phyloP scores from a whole-genome alignment of 2,113 vertebrate genomes.

The Empidonax alnorum region DNA sequence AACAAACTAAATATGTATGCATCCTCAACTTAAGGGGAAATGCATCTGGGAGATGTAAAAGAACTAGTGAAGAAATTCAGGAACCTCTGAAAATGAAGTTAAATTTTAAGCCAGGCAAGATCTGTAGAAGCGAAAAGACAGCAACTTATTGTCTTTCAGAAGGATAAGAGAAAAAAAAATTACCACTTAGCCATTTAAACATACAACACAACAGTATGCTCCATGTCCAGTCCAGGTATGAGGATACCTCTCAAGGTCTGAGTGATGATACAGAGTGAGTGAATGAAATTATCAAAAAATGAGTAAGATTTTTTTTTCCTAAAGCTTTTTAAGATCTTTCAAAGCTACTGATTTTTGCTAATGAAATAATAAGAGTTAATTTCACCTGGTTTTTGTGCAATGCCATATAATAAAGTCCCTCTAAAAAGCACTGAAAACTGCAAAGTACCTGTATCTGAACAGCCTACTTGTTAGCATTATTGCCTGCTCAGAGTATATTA shows the following conservation, averaged over 20 bases:
- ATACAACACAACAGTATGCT: neutral
- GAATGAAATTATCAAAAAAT: neutral
- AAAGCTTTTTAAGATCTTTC: neutral
- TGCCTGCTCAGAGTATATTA: neutral
- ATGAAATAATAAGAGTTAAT: neutral
- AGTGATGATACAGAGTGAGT: neutral
- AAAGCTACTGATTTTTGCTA: neutral
- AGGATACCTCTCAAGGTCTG: neutral
- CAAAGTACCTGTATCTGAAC: neutral
- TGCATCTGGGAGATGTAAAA: neutral
- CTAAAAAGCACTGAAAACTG: neutral
- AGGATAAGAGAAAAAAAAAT: neutral
- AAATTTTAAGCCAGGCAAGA: neutral
- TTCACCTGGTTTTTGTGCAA: neutral
- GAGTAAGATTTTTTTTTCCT: neutral
- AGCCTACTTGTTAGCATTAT: neutral
- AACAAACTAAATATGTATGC: slow-evolving; percentile 31
- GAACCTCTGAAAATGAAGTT: slow-evolving; percentile 6
- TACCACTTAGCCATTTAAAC: neutral
- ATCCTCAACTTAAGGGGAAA: neutral
- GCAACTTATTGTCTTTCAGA: neutral
- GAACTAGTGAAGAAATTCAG: neutral
- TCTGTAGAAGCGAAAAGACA: neutral
- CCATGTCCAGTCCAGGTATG: neutral
- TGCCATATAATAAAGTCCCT: neutral